phyloP scores from a whole-genome alignment of 2,113 vertebrate species.

The Cygnus atratus region DNA sequence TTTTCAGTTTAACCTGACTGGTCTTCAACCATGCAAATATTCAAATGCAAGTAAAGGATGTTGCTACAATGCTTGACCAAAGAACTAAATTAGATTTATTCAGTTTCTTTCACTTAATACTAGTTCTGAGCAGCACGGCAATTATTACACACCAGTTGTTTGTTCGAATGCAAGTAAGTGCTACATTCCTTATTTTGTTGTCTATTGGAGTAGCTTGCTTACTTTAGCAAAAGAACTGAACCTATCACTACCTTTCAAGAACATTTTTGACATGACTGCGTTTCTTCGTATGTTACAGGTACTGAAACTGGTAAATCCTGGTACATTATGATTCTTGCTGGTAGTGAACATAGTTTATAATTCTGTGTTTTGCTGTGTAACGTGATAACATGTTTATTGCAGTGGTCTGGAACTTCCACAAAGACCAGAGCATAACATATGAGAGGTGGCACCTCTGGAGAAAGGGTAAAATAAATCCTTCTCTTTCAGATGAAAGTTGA shows the following conservation, averaged over 20 bases:
- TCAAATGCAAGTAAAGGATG: neutral
- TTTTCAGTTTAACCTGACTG: constrained; percentile 16
- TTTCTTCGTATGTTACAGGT: neutral
- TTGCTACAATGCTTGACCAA: constrained; percentile 15
- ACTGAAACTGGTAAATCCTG: neutral
- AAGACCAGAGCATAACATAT: neutral
- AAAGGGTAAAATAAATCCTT: neutral
- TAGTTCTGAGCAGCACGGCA: neutral
- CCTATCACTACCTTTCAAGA: neutral
- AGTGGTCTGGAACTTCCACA: neutral
- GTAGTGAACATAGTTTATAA: neutral
- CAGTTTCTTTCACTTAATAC: neutral
- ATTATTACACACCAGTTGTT: neutral
- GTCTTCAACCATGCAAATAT: constrained; percentile 19
- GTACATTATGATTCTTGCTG: neutral
- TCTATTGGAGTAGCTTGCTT: neutral
- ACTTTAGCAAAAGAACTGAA: neutral
- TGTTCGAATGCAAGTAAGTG: neutral
- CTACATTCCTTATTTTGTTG: neutral
- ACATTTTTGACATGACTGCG: neutral
- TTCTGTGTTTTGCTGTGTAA: neutral
- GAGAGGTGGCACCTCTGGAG: neutral
- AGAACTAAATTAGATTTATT: constrained; percentile 37
- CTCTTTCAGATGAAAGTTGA: neutral
- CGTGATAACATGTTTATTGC: neutral